phyloP scores from a whole-genome alignment of 1,140 invertebrate species.

The Drosophila lowei region DNA sequence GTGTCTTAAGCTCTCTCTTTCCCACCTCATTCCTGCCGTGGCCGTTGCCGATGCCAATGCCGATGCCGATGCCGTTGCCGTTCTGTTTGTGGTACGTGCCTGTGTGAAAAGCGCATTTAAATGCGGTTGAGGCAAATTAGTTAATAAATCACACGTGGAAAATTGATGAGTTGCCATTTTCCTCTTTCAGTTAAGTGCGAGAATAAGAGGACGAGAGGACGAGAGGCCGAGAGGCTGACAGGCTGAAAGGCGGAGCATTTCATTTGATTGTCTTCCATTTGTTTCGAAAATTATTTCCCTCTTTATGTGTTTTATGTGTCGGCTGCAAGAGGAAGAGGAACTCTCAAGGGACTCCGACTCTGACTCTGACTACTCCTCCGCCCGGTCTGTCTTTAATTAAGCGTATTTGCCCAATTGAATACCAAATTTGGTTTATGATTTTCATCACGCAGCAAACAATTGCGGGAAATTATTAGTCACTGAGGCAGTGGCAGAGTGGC shows the following conservation, averaged over 20 bases:
- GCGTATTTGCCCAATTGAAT: constrained; percentile 43
- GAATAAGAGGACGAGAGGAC: constrained; percentile 4
- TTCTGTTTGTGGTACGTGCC: constrained; percentile 48
- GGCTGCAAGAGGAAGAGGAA: constrained; percentile 13
- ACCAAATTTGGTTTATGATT: constrained; percentile 44
- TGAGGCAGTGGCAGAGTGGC: not conserved
- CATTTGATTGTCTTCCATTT: constrained; percentile 70
- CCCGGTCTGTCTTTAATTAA: constrained; percentile 24
- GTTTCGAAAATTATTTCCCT: constrained; percentile 57
- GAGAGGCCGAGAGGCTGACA: too few species aligned
- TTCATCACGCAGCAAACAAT: constrained; percentile 35
- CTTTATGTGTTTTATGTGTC: constrained; percentile 2
- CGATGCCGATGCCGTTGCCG: too few species aligned
- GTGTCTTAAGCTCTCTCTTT: constrained; percentile 33
- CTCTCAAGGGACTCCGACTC: constrained; percentile 8
- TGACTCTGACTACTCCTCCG: too few species aligned
- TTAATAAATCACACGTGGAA: constrained; percentile 80
- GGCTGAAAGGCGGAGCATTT: constrained; percentile 7
- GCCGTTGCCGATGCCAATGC: too few species aligned
- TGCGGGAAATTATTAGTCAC: constrained; percentile 20
- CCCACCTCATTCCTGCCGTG: not conserved
- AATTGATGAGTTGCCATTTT: constrained; percentile 78
- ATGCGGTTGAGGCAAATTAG: constrained; percentile 76
- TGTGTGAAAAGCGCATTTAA: constrained; percentile 70
- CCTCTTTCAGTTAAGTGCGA: constrained; percentile 15